Evolutionary conservation across 2,888 invertebrate genomes (phyloP).

Genomic region (Cristatella mucedo): DNA sequence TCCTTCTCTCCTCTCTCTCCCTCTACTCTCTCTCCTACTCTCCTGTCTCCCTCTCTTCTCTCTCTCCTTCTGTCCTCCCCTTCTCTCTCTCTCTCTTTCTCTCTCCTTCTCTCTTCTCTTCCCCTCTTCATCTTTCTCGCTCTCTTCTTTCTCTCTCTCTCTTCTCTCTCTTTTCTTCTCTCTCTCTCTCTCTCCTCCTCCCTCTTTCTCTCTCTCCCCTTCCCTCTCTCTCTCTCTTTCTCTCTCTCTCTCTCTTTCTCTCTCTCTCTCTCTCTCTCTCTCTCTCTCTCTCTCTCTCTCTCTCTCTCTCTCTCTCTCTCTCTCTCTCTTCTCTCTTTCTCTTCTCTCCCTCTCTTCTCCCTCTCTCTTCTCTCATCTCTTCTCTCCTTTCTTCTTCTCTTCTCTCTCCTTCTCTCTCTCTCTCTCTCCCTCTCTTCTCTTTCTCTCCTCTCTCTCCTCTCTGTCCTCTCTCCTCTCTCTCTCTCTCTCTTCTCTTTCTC

Average conservation of each 20-base stretch:
- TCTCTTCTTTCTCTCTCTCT: too few species aligned
- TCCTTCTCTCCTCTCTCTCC: constrained; percentile 1
- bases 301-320: too few species aligned
- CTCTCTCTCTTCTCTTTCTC: constrained; percentile 1
- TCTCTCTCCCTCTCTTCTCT: not conserved
- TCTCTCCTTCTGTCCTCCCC: constrained; percentile 1
- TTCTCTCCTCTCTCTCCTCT: not conserved
- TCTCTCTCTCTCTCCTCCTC: constrained; percentile 1
- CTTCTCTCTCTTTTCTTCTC: constrained; percentile 1
- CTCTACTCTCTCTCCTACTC: not conserved
- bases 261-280: constrained; percentile 1
- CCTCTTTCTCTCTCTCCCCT: too few species aligned
- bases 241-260: not conserved
- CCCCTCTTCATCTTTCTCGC: constrained; percentile 1
- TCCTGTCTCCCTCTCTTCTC: not conserved
- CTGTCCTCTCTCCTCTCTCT: not conserved
- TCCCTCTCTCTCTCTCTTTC: too few species aligned
- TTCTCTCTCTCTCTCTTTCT: too few species aligned
- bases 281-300: constrained; percentile 1
- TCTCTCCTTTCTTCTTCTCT: constrained; percentile 1
- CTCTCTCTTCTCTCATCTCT: not conserved
- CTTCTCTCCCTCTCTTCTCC: too few species aligned
- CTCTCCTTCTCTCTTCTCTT: constrained; percentile 1
- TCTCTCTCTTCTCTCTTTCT: constrained; percentile 1
- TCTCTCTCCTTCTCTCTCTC: constrained; percentile 1